Evolutionary conservation across 2,797 vertebrate genomes (phyloP), one percentile per base, ranked within the genome.

Genomic region (Phoebastria nigripes): DNA sequence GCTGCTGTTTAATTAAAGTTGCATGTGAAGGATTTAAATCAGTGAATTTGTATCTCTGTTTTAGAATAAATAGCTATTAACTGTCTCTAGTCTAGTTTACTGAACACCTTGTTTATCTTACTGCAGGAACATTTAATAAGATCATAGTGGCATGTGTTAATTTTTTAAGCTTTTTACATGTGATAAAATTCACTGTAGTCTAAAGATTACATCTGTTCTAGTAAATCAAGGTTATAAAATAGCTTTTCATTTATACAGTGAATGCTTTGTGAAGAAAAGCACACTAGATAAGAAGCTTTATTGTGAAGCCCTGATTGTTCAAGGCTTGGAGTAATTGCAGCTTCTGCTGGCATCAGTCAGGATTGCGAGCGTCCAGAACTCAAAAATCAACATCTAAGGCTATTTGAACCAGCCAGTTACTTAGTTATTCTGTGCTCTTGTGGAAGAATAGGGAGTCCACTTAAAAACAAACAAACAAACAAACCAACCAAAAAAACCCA

Each of bases 171-270:
- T 82, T 79, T 83, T 78, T 33, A 61, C 25, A 13, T 44, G 63
- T 55, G 70, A 74, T 62, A 63, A 89, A 87, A 87, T 85, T 85
- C 55, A 70, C 55, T 69, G 46, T 35, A 79, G 46, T 42, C 61
- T 80, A 66, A 86, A 96, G 79, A 91, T 83, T 29, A 21, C 44
- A 33, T 65, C 67, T 87, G 33, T 47, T 69, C 55, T 83, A 78
- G 42, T 83, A 89, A 90, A 83, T 87, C 79, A 88, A 80, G 58
- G 69, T 88, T 91, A 72, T 78, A 90, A 89, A 94, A 87, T 8
- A 74, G 73, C 52, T 93, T 95, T 94, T 74, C 58, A 88, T 88
- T 88, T 93, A 67, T 61, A 44, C 72, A 83, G 59, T 67, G 56
- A 95, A 67, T 65, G 58, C 69, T 93, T 70, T 85, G 69, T 81